These are phyloP conservation scores for Neotoma lepida DNA, from an alignment of 2,113 vertebrate species.

Conservation along the genomic window DNA sequence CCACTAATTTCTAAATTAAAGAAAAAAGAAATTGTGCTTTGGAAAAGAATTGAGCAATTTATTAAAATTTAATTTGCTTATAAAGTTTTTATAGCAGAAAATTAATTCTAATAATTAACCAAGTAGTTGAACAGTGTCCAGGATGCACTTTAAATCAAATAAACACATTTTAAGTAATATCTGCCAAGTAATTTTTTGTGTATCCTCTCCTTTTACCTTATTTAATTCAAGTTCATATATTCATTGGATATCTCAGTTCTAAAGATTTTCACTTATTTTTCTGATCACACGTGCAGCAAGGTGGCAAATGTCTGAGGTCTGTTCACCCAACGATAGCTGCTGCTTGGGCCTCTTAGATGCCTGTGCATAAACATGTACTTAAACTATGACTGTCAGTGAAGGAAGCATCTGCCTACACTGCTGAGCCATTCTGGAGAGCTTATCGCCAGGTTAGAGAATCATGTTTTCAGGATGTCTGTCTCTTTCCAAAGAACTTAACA, in stretches of 20 bases:
- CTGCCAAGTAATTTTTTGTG: not conserved
- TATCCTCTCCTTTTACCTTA: not conserved
- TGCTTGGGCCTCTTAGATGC: not conserved
- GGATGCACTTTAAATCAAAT: not conserved
- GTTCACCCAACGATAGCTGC: not conserved
- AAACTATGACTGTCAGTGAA: not conserved
- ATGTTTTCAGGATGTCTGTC: not conserved
- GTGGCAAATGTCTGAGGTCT: not conserved
- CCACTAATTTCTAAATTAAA: not conserved
- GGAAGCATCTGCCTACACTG: not conserved
- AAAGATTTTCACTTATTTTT: not conserved
- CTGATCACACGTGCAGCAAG: not conserved
- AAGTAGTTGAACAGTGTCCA: not conserved
- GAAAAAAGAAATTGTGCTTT: not conserved
- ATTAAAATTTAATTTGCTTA: conserved; percentile 33
- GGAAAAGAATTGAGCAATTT: not conserved
- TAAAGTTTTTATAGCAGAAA: not conserved
- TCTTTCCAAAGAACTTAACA: not conserved
- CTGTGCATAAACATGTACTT: not conserved
- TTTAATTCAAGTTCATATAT: not conserved
- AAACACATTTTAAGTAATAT: not conserved
- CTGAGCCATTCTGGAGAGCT: not conserved
- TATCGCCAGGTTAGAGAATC: not conserved
- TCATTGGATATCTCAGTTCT: not conserved
- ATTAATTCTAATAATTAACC: not conserved